A percentile compares a stretch with the other conserved stretches of the same genome.
phyloP scores from a whole-genome alignment of 2,888 invertebrate genomes.

The Pelosia muscerda region DNA sequence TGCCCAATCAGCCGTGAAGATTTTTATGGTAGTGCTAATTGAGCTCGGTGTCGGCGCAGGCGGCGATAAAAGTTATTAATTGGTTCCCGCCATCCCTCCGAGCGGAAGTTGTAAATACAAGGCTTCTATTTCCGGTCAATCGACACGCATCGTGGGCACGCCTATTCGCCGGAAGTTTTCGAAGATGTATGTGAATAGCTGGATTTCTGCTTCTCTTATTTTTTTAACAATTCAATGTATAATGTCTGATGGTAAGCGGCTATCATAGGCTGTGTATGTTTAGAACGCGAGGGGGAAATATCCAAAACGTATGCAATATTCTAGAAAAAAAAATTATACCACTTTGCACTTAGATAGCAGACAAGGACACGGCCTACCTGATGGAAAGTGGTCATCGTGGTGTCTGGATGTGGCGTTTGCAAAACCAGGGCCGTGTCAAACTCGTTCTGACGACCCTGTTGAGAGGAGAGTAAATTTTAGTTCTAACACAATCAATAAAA shows the following conservation, averaged over 20 bases:
- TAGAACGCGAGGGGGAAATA: background rate
- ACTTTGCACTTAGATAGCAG: no score
- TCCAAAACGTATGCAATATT: no score
- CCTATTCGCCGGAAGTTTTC: slow-evolving; percentile 62
- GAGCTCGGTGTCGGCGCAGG: slow-evolving; percentile 75
- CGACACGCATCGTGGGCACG: slow-evolving; percentile 71
- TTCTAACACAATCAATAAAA: no score
- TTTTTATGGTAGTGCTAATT: slow-evolving; percentile 84
- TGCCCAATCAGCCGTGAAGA: slow-evolving; percentile 80
- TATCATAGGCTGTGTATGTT: background rate
- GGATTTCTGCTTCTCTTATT: slow-evolving; percentile 2
- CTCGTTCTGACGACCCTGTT: no score
- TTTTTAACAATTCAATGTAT: background rate
- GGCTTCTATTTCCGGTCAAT: slow-evolving; percentile 82
- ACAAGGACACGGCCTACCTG: no score
- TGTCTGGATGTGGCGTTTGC: no score
- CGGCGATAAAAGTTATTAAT: slow-evolving; percentile 85
- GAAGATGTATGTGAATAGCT: slow-evolving; percentile 38
- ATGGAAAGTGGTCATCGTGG: no score
- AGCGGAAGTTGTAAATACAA: slow-evolving; percentile 83
- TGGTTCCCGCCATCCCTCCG: slow-evolving; percentile 75
- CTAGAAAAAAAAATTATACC: no score
- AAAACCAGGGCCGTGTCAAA: no score
- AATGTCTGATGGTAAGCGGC: background rate
- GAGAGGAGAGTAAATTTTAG: no score